Percentiles rank a stretch among this genome's conserved stretches.
Evolutionary conservation across 2,888 invertebrate genomes (phyloP).

Genomic region (Beris morrisii): DNA sequence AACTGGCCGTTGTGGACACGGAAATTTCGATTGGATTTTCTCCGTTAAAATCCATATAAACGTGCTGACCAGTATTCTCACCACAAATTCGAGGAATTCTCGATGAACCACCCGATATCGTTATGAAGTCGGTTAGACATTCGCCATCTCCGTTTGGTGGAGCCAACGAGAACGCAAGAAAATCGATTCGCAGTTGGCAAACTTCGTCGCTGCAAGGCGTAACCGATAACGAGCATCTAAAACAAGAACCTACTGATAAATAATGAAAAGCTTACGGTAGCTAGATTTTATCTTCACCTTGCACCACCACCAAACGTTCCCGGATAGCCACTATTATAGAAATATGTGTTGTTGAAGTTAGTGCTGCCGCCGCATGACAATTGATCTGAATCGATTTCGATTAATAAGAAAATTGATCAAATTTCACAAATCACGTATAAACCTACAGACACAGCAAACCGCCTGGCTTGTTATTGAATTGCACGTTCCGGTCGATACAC

Average conservation of each 20-base stretch:
- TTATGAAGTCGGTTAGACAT: conserved; percentile 71
- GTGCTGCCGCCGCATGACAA: conserved; percentile 72
- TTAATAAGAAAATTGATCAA: neutral
- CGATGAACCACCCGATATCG: conserved; percentile 70
- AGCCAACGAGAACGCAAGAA: conserved; percentile 69
- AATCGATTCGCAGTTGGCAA: conserved; percentile 74
- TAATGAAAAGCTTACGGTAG: neutral
- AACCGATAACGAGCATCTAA: conserved; percentile 70
- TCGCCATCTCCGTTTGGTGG: conserved; percentile 74
- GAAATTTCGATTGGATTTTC: conserved; percentile 68
- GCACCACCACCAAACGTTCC: conserved; percentile 68
- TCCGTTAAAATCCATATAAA: conserved; percentile 74
- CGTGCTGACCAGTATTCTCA: conserved; percentile 76
- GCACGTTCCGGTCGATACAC: conserved; percentile 72
- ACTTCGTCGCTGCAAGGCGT: conserved; percentile 64
- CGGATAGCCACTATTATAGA: conserved; percentile 77
- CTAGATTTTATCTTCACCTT: conserved; percentile 37
- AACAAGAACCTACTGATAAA: conserved; percentile 22
- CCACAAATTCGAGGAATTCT: conserved; percentile 74
- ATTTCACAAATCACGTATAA: neutral
- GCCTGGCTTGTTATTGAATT: conserved; percentile 68
- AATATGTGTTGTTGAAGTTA: conserved; percentile 80
- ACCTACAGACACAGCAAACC: conserved; percentile 77
- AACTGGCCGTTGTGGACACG: conserved; percentile 64
- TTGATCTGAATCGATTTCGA: conserved; percentile 60